Evolutionary conservation across 2,113 vertebrate species (phyloP), one percentile per base, ranked within the genome.

Genomic region (Scytalopus superciliaris): DNA sequence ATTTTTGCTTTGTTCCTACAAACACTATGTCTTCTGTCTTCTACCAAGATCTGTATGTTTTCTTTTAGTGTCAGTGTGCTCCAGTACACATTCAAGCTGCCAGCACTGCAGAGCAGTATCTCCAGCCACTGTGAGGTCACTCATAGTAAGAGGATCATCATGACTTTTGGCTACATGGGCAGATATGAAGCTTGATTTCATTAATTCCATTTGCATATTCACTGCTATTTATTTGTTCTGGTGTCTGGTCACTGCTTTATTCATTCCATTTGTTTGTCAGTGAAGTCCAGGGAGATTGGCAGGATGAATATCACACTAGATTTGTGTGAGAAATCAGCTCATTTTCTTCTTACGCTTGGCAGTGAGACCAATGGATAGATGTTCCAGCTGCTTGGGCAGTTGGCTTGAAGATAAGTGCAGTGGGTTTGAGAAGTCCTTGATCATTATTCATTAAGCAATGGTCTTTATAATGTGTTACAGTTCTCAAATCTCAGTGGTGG

Each of bases 1-100:
- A 68, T 69, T 94, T 94, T 87, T 87, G 57, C 67, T 91, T 90
- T 93, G 49, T 59, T 94, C 74, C 78, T 79, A 62, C 55, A 79
- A 82, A 89, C 63, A 67, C 74, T 69, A 60, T 68, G 76, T 66
- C 63, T 91, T 89, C 74, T 91, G 87, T 93, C 93, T 89, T 85
- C 53, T 62, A 28, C 23, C 69, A 35, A 76, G 49, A 66, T 76
- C 47, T 2, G 2, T 68, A 55, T 22, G 4, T 64, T 79, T 84
- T 73, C 70, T 76, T 84, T 62, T 14, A 88, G 25, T 30, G 50
- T 80, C 52, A 56, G 33, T 24, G 63, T 90, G n/a, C 55, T 69
- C 53, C 10, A 5, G 45, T 57, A 81, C 31, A 40, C 66, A 60
- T 85, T 76, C 75, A 86, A 62, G 73, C 64, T 63, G 79, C n/a